Evolutionary conservation across 2,113 vertebrate genomes (phyloP).

Genomic region (Proterorhinus semilunaris): DNA sequence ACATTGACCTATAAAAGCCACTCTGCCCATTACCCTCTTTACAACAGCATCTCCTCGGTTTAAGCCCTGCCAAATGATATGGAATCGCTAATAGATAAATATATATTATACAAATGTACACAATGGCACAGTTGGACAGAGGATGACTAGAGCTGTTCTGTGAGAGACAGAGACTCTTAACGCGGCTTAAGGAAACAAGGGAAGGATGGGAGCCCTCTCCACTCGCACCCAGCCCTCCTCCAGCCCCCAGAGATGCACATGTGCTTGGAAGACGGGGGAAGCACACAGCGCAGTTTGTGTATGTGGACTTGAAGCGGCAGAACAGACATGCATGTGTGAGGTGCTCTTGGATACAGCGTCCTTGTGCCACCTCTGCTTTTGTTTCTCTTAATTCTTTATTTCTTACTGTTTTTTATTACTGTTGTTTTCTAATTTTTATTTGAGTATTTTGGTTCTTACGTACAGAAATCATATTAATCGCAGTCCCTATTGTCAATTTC

Average conservation of each 20-base stretch:
- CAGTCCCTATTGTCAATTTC: conserved; percentile 54
- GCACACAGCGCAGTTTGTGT: conserved; percentile 53
- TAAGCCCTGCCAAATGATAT: conserved; percentile 54
- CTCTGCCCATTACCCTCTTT: conserved; percentile 34
- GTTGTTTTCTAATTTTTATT: conserved; percentile 74
- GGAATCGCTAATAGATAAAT: conserved; percentile 54
- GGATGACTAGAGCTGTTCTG: conserved; percentile 66
- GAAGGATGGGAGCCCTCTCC: conserved; percentile 52
- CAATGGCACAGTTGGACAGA: conserved; percentile 64
- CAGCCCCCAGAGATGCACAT: conserved; percentile 56
- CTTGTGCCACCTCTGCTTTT: conserved; percentile 61
- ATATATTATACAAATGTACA: conserved; percentile 36
- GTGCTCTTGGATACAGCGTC: conserved; percentile 68
- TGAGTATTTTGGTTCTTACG: conserved; percentile 68
- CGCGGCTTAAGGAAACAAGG: conserved; percentile 56
- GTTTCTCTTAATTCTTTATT: conserved; percentile 53
- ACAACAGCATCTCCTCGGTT: conserved; percentile 50
- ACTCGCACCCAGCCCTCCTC: conserved; percentile 5
- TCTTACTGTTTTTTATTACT: conserved; percentile 70
- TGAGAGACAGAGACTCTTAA: conserved; percentile 72
- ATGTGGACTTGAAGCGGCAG: conserved; percentile 70
- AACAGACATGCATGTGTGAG: conserved; percentile 79
- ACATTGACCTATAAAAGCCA: conserved; percentile 47
- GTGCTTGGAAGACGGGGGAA: conserved; percentile 52
- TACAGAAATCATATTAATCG: conserved; percentile 71